A percentile compares a stretch with the other conserved stretches of the same genome.
These are phyloP conservation scores for Sminthopsis crassicaudata DNA, from an alignment of 2,113 vertebrate species.

Conservation along the genomic window DNA sequence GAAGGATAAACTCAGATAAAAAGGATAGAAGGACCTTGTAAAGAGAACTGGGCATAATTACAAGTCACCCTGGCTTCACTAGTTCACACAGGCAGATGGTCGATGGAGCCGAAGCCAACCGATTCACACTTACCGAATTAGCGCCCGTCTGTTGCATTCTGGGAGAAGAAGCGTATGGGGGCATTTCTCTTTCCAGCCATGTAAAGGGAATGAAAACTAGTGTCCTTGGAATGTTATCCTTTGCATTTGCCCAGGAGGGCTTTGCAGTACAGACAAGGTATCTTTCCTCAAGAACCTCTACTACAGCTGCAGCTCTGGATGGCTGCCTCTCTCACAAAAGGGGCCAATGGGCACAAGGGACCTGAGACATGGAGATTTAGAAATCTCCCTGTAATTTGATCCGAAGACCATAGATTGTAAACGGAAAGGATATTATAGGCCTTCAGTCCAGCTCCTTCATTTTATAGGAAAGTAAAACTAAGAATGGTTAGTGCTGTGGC, in stretches of 20 bases:
- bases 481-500: background rate
- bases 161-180: constrained; percentile 43
- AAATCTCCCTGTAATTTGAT: background rate
- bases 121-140: constrained; percentile 76
- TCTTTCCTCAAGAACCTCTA: background rate
- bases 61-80: constrained; percentile 76
- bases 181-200: constrained; percentile 69
- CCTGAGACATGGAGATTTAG: background rate
- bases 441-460: background rate
- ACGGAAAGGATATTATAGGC: background rate
- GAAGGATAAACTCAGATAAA: constrained; percentile 63
- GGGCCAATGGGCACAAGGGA: background rate
- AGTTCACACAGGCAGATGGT: constrained; percentile 79
- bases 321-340: background rate
- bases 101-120: constrained; percentile 69
- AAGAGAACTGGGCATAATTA: constrained; percentile 71
- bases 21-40: constrained; percentile 64
- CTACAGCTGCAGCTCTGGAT: background rate
- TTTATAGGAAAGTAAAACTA: background rate
- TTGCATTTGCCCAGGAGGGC: background rate
- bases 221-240: background rate
- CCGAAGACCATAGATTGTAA: background rate
- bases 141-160: constrained; percentile 72
- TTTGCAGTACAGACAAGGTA: background rate
- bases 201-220: constrained; percentile 69